Evolutionary conservation across 2,888 invertebrate genomes (phyloP).

Genomic region (Leptodirus hochenwartii): DNA sequence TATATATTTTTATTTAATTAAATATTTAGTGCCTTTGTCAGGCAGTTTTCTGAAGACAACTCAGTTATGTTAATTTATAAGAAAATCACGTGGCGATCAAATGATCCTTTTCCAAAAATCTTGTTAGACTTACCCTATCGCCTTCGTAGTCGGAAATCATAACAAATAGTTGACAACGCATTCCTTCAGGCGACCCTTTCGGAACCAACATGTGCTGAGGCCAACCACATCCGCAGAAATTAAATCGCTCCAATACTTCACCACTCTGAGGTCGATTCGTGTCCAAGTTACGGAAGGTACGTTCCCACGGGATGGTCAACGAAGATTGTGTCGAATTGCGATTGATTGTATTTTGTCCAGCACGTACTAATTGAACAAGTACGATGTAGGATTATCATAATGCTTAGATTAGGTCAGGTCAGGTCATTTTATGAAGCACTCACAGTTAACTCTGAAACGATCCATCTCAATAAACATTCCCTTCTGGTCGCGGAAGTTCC

Average conservation of each 20-base stretch:
- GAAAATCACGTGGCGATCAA: too few species aligned
- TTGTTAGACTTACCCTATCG: conserved; percentile 34
- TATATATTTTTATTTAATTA: too few species aligned
- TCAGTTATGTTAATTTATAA: too few species aligned
- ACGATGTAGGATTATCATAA: too few species aligned
- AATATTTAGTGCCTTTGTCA: too few species aligned
- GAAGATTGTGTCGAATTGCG: conserved; percentile 53
- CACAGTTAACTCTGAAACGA: conserved; percentile 44
- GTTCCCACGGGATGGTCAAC: conserved; percentile 67
- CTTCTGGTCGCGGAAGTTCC: conserved; percentile 42
- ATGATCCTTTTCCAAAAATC: too few species aligned
- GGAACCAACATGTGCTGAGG: conserved; percentile 67
- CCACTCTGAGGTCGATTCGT: conserved; percentile 38
- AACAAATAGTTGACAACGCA: conserved; percentile 48
- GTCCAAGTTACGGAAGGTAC: conserved; percentile 58
- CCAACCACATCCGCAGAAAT: conserved; percentile 82
- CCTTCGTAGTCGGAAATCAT: conserved; percentile 58
- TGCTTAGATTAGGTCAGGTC: too few species aligned
- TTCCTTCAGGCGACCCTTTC: conserved; percentile 48
- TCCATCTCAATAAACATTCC: conserved; percentile 54
- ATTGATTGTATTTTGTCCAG: conserved; percentile 46
- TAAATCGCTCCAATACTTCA: conserved; percentile 36
- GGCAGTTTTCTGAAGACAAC: too few species aligned
- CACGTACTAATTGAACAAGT: conserved; percentile 32
- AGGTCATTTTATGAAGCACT: conserved; percentile 19